Evolutionary conservation across 2,888 invertebrate genomes (phyloP).

Genomic region (Tenthredo livida): DNA sequence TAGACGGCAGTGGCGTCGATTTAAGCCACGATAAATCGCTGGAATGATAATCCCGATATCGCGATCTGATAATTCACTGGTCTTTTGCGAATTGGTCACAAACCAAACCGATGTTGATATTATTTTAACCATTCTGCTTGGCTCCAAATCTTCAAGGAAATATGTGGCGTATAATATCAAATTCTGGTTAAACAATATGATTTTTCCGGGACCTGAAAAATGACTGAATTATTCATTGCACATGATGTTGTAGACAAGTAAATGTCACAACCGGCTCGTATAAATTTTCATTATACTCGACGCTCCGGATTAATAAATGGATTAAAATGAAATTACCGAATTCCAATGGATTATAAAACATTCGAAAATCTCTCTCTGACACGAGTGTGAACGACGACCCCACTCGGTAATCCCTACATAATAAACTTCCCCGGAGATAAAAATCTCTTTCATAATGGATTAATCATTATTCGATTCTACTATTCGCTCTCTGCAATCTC

Average conservation of each 20-base stretch:
- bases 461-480: not conserved
- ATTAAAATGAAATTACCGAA: constrained; percentile 39
- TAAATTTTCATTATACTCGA: constrained; percentile 4
- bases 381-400: not conserved
- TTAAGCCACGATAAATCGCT: constrained; percentile 26
- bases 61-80: constrained; percentile 1
- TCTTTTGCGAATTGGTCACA: not conserved
- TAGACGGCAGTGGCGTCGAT: not conserved
- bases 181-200: not conserved
- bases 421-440: not conserved
- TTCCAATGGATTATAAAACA: constrained; percentile 16
- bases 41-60: constrained; percentile 1
- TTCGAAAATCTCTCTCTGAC: not conserved
- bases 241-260: not conserved
- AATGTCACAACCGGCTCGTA: not conserved
- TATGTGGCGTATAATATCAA: not conserved
- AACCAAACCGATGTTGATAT: not conserved
- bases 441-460: not conserved
- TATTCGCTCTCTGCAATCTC: not conserved
- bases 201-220: not conserved
- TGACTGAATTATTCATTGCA: not conserved
- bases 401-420: not conserved
- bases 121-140: not conserved
- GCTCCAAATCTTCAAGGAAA: not conserved
- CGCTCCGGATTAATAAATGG: constrained; percentile 1